phyloP scores from a whole-genome alignment of 2,113 vertebrate genomes.

The Tympanuchus pallidicinctus region DNA sequence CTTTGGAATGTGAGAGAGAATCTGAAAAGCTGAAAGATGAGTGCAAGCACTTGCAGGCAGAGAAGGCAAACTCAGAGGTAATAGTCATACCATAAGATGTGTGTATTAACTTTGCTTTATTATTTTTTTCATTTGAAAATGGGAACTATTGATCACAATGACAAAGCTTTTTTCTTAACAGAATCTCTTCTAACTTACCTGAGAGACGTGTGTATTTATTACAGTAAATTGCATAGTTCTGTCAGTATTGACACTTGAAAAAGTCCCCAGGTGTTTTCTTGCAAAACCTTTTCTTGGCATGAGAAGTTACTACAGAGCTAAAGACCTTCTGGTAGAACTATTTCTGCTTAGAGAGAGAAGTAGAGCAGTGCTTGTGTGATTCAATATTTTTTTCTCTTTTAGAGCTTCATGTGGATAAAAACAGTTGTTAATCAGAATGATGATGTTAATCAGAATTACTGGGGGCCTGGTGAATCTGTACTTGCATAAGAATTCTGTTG shows the following conservation, averaged over 20 bases:
- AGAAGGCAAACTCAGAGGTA: slow-evolving; percentile 91
- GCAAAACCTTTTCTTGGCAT: neutral
- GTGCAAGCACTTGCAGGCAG: slow-evolving; percentile 87
- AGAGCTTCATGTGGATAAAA: neutral
- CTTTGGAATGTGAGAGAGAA: slow-evolving; percentile 90
- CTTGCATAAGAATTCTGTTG: neutral
- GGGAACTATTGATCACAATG: neutral
- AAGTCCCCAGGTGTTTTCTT: neutral
- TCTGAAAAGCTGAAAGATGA: slow-evolving; percentile 90
- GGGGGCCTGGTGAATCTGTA: neutral
- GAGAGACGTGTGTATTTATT: neutral
- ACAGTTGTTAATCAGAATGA: neutral
- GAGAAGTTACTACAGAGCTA: neutral
- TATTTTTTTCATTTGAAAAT: neutral
- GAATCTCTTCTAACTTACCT: neutral
- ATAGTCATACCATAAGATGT: neutral
- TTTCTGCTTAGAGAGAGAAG: neutral
- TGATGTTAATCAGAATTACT: neutral
- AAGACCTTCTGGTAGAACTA: neutral
- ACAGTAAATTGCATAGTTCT: neutral
- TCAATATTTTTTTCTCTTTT: neutral
- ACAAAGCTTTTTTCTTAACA: neutral
- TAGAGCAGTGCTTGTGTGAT: neutral
- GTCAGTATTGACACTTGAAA: neutral
- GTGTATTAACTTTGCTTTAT: neutral